Evolutionary conservation across 2,888 invertebrate species (phyloP).

Genomic region (Rotaria magnacalcarata): DNA sequence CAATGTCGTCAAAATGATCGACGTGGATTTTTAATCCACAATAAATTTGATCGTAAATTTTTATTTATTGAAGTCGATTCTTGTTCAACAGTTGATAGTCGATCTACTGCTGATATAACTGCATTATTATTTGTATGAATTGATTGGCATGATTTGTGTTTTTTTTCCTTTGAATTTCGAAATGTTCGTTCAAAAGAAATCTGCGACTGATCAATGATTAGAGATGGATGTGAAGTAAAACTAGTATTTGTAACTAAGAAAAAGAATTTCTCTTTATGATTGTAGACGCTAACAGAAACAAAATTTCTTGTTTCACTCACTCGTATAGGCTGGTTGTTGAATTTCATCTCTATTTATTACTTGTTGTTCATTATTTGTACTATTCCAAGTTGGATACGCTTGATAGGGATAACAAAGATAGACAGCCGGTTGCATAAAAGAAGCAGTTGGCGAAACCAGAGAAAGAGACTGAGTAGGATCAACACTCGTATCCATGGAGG

Average conservation of each 20-base stretch:
- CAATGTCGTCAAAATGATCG: not conserved
- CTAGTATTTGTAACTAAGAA: too few relatives aligned
- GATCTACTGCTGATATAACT: not conserved
- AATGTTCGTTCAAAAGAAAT: too few relatives aligned
- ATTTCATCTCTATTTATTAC: not conserved
- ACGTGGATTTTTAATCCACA: too few relatives aligned
- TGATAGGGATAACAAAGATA: constrained; percentile 21
- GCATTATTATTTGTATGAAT: not conserved
- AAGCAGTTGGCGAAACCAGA: not conserved
- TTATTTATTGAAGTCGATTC: not conserved
- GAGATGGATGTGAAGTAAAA: too few relatives aligned
- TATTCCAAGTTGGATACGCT: not conserved
- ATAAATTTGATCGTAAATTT: not conserved
- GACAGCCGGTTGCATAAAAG: constrained; percentile 28
- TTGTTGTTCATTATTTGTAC: not conserved
- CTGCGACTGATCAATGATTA: too few relatives aligned
- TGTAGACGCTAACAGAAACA: too few relatives aligned
- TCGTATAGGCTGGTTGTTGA: not conserved
- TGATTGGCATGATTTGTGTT: not conserved
- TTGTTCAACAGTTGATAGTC: not conserved
- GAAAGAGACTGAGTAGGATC: too few relatives aligned
- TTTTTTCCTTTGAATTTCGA: not conserved
- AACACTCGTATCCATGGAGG: not conserved
- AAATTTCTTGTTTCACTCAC: not conserved
- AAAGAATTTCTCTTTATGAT: too few relatives aligned